Percentiles rank a stretch among this genome's conserved stretches.
Evolutionary conservation across 2,797 vertebrate species (phyloP).

Genomic region (Avahi laniger): DNA sequence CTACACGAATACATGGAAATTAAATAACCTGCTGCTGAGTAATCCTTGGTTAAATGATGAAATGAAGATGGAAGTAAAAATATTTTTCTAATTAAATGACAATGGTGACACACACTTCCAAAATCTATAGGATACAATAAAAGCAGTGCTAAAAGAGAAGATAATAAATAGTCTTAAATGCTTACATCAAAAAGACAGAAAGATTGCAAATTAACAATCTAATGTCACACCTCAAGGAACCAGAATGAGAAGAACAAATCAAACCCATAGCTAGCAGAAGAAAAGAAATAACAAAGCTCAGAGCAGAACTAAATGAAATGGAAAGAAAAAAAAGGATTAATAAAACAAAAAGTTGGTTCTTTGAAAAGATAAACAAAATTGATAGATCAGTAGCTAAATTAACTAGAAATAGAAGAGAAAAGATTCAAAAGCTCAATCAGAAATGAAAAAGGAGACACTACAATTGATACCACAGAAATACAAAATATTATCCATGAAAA

Average conservation of each 20-base stretch:
- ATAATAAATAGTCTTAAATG: neutral
- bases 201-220: neutral
- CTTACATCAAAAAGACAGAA: neutral
- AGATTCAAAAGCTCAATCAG: neutral
- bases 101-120: neutral
- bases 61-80: neutral
- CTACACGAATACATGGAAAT: neutral
- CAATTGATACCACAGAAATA: neutral
- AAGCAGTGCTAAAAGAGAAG: neutral
- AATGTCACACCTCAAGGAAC: neutral
- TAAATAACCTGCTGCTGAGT: neutral
- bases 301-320: neutral
- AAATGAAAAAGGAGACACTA: neutral
- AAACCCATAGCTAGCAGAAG: neutral
- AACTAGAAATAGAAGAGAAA: neutral
- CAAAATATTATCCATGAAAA: neutral
- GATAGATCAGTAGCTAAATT: neutral
- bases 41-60: neutral
- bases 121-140: neutral
- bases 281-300: neutral
- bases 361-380: neutral
- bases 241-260: neutral
- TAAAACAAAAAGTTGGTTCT: neutral
- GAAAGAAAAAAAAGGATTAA: neutral
- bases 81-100: neutral